Evolutionary conservation across 2,113 vertebrate species (phyloP), one percentile per base, ranked within the genome.

Genomic region (Pseudorhombus dupliciocellatus): DNA sequence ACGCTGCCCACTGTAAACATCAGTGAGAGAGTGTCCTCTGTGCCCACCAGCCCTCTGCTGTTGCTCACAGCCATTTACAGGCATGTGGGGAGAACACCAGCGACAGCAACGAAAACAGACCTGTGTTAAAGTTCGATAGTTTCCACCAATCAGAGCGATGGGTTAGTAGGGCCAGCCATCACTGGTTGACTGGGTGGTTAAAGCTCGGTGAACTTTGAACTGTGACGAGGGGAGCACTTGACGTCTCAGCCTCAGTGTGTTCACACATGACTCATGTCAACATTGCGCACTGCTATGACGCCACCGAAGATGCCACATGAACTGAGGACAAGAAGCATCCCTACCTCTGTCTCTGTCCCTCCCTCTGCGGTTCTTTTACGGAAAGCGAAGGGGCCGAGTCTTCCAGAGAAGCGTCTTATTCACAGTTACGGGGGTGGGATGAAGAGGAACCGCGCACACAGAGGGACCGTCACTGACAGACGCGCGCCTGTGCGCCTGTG

Each of bases 41-140:
- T 68, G 64, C 78, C 61, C 56, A 0, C 83, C 72, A 44, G 58
- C 11, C 7, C 20, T 40, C 51, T 70, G 37, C 53, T 75, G 56
- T 64, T 64, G 60, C 46, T 65, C 51, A 67, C 68, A 48, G 18
- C 75, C 87, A 77, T 90, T 86, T 88, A 91, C 85, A 85, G 88
- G 58, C 77, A 79, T 73, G 52, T 37, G 20, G 16, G 28, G 18
- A 60, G 77, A 66, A n/a, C 10, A 25, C 15, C n/a, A 22, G n/a
- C 11, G n/a, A 61, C 66, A 75, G 25, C 59, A 66, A 65, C 26
- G 28, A n/a, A n/a, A n/a, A n/a, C n/a, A n/a, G n/a, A n/a, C n/a
- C n/a, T n/a, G n/a, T n/a, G n/a, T n/a, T n/a, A n/a, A n/a, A n/a
- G 22, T 26, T 22, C 2, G 18, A 28, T 34, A 5, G 44, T 15